Evolutionary conservation across 2,888 invertebrate genomes (phyloP).

Genomic region (Coremacera marginata): DNA sequence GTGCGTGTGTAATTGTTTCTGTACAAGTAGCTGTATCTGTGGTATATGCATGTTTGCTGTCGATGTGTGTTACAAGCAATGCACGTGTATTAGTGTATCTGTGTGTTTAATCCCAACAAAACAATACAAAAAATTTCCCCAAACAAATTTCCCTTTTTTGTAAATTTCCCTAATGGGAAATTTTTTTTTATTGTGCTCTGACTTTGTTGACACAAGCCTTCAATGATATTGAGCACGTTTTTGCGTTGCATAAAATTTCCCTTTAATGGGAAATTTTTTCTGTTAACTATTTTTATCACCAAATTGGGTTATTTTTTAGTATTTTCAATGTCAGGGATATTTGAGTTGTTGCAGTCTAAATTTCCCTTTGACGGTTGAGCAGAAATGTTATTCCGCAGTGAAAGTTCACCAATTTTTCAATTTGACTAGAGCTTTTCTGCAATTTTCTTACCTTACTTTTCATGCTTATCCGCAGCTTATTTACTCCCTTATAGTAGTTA

Average conservation of each 20-base stretch:
- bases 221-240: not conserved
- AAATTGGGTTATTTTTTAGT: not conserved
- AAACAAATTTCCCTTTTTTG: not conserved
- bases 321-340: not conserved
- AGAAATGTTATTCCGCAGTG: not conserved
- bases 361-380: not conserved
- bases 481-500: not conserved
- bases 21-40: conserved; percentile 24
- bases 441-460: not conserved
- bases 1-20: conserved; percentile 31
- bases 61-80: not conserved
- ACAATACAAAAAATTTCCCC: conserved; percentile 18
- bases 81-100: conserved; percentile 1
- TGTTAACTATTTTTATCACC: not conserved
- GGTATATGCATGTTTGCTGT: not conserved
- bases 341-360: not conserved
- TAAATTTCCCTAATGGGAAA: not conserved
- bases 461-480: not conserved
- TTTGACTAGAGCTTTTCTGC: not conserved
- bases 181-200: not conserved
- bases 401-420: not conserved
- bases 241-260: conserved; percentile 1
- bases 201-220: not conserved
- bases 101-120: not conserved
- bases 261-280: not conserved